Evolutionary conservation across 2,113 vertebrate species (phyloP).

Genomic region (Galeopterus variegatus): DNA sequence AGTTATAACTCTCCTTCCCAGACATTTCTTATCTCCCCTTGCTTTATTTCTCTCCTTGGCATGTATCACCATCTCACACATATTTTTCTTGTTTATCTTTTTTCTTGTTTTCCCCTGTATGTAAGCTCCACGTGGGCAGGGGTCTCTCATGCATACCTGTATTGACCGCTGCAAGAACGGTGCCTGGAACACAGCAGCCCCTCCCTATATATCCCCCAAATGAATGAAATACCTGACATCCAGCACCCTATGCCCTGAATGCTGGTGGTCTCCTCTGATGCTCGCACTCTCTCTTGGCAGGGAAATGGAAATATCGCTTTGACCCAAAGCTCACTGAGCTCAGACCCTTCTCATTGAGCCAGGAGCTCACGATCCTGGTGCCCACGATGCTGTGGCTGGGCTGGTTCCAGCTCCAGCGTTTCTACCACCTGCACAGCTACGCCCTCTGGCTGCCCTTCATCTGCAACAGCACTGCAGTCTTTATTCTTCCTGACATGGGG

Average conservation of each 20-base stretch:
- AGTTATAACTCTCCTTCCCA: neutral
- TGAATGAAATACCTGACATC: neutral
- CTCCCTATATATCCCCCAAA: neutral
- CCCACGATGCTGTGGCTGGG: neutral
- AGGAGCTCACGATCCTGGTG: neutral
- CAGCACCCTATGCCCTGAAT: too few relatives aligned
- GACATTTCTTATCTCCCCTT: neutral
- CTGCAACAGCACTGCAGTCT: neutral
- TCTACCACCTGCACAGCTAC: neutral
- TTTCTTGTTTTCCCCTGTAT: neutral
- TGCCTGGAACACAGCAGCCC: too few relatives aligned
- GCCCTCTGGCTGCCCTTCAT: neutral
- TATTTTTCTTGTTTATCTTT: too few relatives aligned
- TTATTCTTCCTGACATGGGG: neutral
- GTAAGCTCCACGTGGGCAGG: neutral
- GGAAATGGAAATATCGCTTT: neutral
- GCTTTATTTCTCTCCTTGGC: neutral
- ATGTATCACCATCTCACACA: too few relatives aligned
- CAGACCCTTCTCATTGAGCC: fast-evolving
- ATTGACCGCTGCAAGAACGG: neutral
- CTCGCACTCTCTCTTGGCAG: neutral
- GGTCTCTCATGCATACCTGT: neutral
- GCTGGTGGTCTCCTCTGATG: neutral
- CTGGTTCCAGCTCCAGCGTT: neutral
- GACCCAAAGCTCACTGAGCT: neutral